phyloP scores from a whole-genome alignment of 2,113 vertebrate genomes.

The Desmodus rotundus region DNA sequence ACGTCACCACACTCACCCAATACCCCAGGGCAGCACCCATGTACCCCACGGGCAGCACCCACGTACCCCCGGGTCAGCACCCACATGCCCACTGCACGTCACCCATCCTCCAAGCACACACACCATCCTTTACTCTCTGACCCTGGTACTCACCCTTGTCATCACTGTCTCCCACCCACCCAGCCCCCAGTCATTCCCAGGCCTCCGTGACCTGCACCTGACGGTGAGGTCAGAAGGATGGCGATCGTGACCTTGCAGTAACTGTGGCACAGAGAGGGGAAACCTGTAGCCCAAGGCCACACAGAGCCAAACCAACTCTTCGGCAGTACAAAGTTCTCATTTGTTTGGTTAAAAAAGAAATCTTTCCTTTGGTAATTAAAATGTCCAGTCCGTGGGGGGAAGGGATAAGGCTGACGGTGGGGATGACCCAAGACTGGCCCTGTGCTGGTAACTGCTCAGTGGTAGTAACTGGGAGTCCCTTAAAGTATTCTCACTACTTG shows the following conservation, averaged over 20 bases:
- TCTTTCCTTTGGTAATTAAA: neutral
- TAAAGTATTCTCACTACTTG: neutral
- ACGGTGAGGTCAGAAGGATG: neutral
- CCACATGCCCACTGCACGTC: neutral
- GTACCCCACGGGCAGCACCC: too few species aligned
- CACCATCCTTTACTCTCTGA: neutral
- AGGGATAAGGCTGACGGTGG: rapidly evolving
- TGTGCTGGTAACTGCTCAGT: neutral
- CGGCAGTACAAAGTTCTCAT: neutral
- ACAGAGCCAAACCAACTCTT: neutral
- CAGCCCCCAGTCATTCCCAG: neutral
- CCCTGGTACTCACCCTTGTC: neutral
- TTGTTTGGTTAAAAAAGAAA: neutral
- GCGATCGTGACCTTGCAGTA: neutral
- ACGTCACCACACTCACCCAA: neutral
- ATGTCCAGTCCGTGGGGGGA: neutral
- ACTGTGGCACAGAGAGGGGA: neutral
- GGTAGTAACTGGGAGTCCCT: rapidly evolving
- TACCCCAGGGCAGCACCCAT: neutral
- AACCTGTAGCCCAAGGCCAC: neutral
- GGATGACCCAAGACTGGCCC: neutral
- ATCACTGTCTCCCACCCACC: neutral
- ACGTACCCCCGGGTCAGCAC: neutral
- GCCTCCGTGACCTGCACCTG: neutral
- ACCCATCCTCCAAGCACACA: too few species aligned